These are phyloP conservation scores for Pseudococcus jackbeardsleyi DNA, from an alignment of 2,888 invertebrate species.

Conservation along the genomic window DNA sequence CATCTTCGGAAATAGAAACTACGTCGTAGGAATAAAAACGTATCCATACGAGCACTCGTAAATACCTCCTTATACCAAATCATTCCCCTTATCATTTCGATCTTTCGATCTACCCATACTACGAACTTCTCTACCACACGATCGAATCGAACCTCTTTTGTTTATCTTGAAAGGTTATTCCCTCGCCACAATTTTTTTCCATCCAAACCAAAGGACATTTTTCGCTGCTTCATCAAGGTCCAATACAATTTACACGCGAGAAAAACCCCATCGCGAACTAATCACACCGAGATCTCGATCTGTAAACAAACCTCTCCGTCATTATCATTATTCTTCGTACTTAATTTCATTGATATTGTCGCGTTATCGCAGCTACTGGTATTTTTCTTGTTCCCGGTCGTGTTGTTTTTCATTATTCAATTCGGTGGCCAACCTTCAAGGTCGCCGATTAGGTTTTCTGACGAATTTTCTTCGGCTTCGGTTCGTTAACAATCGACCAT, in stretches of 20 bases:
- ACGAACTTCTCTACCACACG: too few species aligned
- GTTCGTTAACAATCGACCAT: background rate
- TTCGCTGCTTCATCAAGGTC: too few species aligned
- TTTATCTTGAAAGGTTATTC: too few species aligned
- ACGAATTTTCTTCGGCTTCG: constrained; percentile 2
- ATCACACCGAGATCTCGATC: background rate
- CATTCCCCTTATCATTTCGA: too few species aligned
- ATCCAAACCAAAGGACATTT: too few species aligned
- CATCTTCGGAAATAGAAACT: background rate
- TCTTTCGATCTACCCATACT: too few species aligned
- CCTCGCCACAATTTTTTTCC: too few species aligned
- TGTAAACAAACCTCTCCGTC: background rate
- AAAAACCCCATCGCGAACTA: background rate
- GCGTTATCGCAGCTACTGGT: background rate
- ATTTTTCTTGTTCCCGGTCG: background rate
- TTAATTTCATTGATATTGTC: background rate
- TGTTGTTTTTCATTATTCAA: background rate
- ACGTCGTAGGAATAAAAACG: background rate
- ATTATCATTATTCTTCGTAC: background rate
- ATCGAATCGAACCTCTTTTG: too few species aligned
- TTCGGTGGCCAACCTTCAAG: constrained; percentile 16
- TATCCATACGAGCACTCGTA: background rate
- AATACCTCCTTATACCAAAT: background rate
- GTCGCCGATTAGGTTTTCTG: background rate
- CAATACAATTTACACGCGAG: background rate